Evolutionary conservation across 2,113 vertebrate species (phyloP), one percentile per base, ranked within the genome.

Genomic region (Numida meleagris): DNA sequence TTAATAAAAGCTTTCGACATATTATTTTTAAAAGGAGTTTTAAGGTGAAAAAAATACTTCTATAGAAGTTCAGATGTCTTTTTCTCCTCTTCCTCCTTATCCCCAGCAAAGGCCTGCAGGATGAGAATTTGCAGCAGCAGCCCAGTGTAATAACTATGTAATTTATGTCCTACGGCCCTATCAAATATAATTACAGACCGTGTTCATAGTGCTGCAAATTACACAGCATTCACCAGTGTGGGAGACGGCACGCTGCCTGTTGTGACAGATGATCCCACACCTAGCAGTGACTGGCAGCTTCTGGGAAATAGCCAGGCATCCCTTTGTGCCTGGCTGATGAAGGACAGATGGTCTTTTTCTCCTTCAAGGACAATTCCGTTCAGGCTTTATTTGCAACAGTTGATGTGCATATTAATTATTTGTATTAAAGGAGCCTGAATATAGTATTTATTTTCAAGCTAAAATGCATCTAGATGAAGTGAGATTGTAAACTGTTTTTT

Each of bases 291-390:
- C 58, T 88, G 78, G n/a, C 51, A 89, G 74, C 51, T 95, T 85
- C 68, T 29, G 48, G 58, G 43, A 73, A 72, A 58, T 34, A 65
- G 40, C n/a, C 7, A 62, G 38, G 74, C 68, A 90, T 59, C 43
- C 45, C 38, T 88, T 85, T 83, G 82, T 89, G 63, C 68, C 45
- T 34, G 31, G 29, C 31, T 71, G 68, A 38, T 55, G 59, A 70
- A 68, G 68, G 90, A 93, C 78, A 95, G 86, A 91, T 95, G 89
- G 71, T 79, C 51, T 68, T 93, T 74, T 87, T 80, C 88, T 94
- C 74, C 80, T 92, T 82, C 77, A 88, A 80, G 82, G 15, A 90
- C 48, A 86, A 90, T 58, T 92, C 46, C 53, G 46, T 38, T 59
- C 68, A 50, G 73, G 81, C 67, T 95, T 88, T 71, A 70, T 79